Conservation (phyloP, 2,888 invertebrate species). For the Ennomos fuscantarius region DNA sequence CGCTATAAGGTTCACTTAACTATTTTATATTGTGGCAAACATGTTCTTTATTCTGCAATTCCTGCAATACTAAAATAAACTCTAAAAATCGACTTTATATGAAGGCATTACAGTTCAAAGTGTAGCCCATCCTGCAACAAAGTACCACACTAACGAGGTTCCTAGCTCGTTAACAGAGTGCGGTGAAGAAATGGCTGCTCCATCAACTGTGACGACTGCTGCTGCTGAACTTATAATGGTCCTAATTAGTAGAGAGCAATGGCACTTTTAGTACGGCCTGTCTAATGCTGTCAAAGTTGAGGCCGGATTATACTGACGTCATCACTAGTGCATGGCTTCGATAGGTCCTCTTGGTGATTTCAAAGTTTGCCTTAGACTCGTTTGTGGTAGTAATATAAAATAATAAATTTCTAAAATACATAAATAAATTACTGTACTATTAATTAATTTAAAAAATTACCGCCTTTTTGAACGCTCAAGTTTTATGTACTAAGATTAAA, state of each 20-base stretch:
- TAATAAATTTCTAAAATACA: too few relatives aligned
- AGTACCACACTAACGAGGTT: constrained; percentile 49
- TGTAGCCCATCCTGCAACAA: constrained; percentile 1
- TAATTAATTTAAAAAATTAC: too few relatives aligned
- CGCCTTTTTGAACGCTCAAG: too few relatives aligned
- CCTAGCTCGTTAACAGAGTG: constrained; percentile 46
- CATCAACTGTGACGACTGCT: constrained; percentile 45
- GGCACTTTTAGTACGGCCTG: constrained; percentile 9
- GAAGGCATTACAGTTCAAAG: constrained; percentile 14
- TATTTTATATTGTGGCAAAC: too few relatives aligned
- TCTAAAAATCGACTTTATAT: not conserved
- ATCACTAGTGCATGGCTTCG: too few relatives aligned
- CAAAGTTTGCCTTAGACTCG: too few relatives aligned
- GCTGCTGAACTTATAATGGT: constrained; percentile 40
- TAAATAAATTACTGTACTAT: too few relatives aligned
- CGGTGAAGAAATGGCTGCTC: constrained; percentile 37
- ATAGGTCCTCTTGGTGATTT: too few relatives aligned
- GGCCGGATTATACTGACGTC: not conserved
- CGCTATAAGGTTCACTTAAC: constrained; percentile 2
- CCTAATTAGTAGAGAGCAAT: constrained; percentile 25
- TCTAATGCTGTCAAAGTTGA: not conserved
- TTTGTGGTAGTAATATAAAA: too few relatives aligned
- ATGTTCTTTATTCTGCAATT: not conserved
- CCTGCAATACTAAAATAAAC: not conserved
- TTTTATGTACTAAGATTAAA: too few relatives aligned